phyloP scores from a whole-genome alignment of 2,888 invertebrate genomes.

The Mesorhabditis spiculigera region DNA sequence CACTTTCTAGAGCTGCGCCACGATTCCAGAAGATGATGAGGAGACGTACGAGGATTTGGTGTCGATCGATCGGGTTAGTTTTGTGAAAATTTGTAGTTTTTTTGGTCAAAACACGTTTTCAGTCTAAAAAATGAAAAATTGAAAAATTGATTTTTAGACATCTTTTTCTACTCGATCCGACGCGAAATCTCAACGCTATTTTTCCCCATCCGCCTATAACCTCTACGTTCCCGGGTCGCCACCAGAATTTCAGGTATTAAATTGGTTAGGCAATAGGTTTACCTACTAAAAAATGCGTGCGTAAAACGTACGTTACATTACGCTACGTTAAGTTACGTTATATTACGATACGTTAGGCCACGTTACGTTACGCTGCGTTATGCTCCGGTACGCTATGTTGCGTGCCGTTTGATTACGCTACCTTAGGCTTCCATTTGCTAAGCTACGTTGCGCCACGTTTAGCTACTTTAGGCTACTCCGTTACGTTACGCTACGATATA shows the following conservation, averaged over 20 bases:
- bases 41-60: constrained; percentile 44
- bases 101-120: not conserved
- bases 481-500: too few species aligned
- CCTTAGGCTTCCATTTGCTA: not conserved
- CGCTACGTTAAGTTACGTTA: too few species aligned
- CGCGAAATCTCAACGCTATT: constrained; percentile 21
- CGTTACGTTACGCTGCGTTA: too few species aligned
- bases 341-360: too few species aligned
- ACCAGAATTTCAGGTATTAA: constrained; percentile 37
- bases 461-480: too few species aligned
- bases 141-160: constrained; percentile 14
- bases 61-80: constrained; percentile 46
- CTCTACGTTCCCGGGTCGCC: constrained; percentile 28
- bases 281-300: too few species aligned
- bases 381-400: too few species aligned
- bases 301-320: too few species aligned
- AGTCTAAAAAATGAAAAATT: not conserved
- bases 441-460: not conserved
- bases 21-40: constrained; percentile 51
- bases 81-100: not conserved
- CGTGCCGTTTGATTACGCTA: too few species aligned
- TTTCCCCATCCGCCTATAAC: constrained; percentile 30
- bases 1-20: constrained; percentile 43
- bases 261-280: not conserved
- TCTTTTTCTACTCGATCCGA: constrained; percentile 30